Evolutionary conservation across 2,113 vertebrate genomes (phyloP), one percentile per base, ranked within the genome.

Genomic region (Halcyon senegalensis): DNA sequence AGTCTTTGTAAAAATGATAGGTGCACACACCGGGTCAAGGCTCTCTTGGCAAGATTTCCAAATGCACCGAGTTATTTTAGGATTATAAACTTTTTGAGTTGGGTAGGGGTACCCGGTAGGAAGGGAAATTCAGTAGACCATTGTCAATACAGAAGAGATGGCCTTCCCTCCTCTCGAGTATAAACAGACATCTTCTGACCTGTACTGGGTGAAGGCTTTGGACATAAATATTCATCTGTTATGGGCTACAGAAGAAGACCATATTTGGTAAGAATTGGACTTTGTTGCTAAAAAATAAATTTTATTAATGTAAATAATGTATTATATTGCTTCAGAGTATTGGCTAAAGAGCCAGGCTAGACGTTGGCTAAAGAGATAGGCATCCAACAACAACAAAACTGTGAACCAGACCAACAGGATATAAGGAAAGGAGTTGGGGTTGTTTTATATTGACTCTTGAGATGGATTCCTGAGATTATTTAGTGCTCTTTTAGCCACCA

Each of bases 381-480:
- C 85, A 89, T 94, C 88, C 44, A 82, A 46, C 58, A 86, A 13
- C 16, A 35, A 46, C 60, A 86, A 77, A 91, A 89, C 50, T 77
- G 13, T 77, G 90, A 77, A 79, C 37, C 63, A 79, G 53, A 76
- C 50, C 50, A 56, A 81, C 27, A 41, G 24, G 58, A 85, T 90
- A 89, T 77, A 89, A 95, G 86, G 24, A 64, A 93, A 93, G 25
- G 59, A 93, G 58, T 89, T 91, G 43, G 58, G 8, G 18, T 68
- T 56, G 58, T 91, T 97, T 90, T 96, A 43, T 84, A 70, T 74
- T 83, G 81, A 92, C 84, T 90, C 55, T 94, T 93, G 85, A 90
- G 81, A 83, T 85, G 75, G 74, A 93, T 95, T 96, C 80, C 84
- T 95, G 91, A 88, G 63, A 93, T 91, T 90, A 83, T 89, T 95